Evolutionary conservation across 2,113 vertebrate species (phyloP).

Genomic region (Gymnobelideus leadbeateri): DNA sequence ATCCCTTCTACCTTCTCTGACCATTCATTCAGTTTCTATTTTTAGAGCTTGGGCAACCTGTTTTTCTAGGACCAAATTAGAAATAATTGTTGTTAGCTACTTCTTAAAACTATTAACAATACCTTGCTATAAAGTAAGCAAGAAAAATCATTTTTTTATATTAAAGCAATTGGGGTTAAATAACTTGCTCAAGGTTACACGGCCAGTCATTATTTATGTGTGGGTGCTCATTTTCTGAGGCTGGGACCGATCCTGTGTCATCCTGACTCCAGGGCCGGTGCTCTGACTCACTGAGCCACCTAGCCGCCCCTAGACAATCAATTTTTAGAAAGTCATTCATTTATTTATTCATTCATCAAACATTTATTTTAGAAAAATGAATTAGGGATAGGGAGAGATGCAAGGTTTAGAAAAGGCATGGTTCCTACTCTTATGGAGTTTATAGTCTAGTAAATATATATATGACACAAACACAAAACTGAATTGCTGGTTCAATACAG

Average conservation of each 20-base stretch:
- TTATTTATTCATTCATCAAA: not conserved
- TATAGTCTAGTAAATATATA: not conserved
- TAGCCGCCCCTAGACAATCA: too few relatives aligned
- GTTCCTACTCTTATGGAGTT: not conserved
- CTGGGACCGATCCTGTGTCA: too few relatives aligned
- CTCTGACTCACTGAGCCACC: too few relatives aligned
- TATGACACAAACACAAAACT: not conserved
- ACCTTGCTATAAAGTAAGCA: not conserved
- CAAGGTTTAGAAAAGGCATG: not conserved
- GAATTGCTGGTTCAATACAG: not conserved
- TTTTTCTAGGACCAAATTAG: not conserved
- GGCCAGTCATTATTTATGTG: too few relatives aligned
- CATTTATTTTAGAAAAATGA: not conserved
- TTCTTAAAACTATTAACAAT: not conserved
- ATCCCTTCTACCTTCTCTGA: not conserved
- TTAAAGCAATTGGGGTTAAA: too few relatives aligned
- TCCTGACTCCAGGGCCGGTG: too few relatives aligned
- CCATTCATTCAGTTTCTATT: not conserved
- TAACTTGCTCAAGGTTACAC: too few relatives aligned
- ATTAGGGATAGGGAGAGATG: not conserved
- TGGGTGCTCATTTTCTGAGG: too few relatives aligned
- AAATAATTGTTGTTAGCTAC: not conserved
- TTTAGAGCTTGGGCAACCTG: not conserved
- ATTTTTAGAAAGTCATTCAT: not conserved
- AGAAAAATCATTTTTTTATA: too few relatives aligned